Percentiles rank a stretch among this genome's conserved stretches.
These are phyloP conservation scores for Diarsia dahlii DNA, from an alignment of 2,888 invertebrate species.

Conservation along the genomic window DNA sequence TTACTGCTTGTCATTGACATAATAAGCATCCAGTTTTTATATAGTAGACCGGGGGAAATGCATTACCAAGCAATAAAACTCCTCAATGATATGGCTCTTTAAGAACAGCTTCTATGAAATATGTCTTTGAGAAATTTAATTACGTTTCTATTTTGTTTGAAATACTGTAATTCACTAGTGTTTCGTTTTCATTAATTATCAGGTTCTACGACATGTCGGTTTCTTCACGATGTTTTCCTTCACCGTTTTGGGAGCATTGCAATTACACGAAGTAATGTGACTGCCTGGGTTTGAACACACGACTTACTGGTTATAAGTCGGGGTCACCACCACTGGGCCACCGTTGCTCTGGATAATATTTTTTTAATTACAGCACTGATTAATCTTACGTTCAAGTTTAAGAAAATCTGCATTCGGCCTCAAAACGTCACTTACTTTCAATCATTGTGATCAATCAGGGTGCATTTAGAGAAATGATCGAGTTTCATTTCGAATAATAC, in stretches of 20 bases:
- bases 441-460: not conserved
- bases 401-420: constrained; percentile 12
- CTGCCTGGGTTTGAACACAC: no score
- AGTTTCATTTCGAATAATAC: not conserved
- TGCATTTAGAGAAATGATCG: not conserved
- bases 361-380: not conserved
- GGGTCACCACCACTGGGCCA: no score
- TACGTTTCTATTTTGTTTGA: not conserved
- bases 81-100: constrained; percentile 19
- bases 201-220: no score
- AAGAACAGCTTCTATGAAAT: not conserved
- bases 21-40: constrained; percentile 25
- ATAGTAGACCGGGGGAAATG: constrained; percentile 26
- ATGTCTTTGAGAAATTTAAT: not conserved
- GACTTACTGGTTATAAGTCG: no score
- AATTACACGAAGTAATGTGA: no score
- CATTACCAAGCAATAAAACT: constrained; percentile 35
- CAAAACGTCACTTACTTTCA: not conserved
- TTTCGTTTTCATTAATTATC: not conserved
- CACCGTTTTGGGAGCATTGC: no score
- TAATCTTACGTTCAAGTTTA: not conserved
- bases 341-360: no score
- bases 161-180: not conserved
- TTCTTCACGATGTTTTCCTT: no score
- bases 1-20: constrained; percentile 31